Evolutionary conservation across 2,888 invertebrate species (phyloP), one percentile per base, ranked within the genome.

Genomic region (Malthinus flaveolus): DNA sequence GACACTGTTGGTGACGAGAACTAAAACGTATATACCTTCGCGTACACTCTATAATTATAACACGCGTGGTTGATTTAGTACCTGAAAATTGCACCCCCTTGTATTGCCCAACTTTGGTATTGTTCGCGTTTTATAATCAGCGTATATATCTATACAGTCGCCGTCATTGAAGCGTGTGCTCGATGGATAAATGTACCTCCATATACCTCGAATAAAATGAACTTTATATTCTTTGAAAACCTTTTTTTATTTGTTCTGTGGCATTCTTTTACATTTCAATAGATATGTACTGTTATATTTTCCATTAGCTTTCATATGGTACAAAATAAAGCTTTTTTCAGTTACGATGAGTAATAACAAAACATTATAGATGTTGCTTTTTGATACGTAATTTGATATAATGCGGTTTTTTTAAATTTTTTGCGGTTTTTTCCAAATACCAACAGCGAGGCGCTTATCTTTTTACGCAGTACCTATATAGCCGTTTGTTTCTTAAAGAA

Each of bases 201-300:
- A 42, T 57, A 61, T 62, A 53, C 49, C 37, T 49, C 49, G 56
- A 46, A 57, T 57, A 37, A 61, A 61, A 61, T 57, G 59, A 53
- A 59, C 54, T 57, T 60, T 46, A 23, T 23, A 51, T 56, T 58
- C 61, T 61, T 61, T 58, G 44, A 51, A 60, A 61, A 58, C 61
- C 59, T 63, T 53, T 60, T 62, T 64, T 59, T 64, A 61, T 64
- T 64, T 64, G 59, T 63, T 65, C 59, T 65, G 65, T 59, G 65
- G 65, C 59, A 62, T 64, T 64, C 64, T 64, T 64, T 64, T 64
- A 64, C 61, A 61, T 63, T 59, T 63, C 57, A 63, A 63, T 63
- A 55, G 60, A 42, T 47, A 49, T 59, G 57, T 60, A 63, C 63
- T 59, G 63, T 63, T 63, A 63, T 60, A 54, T 63, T 60, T 63